Base-by-base conservation (phyloP, 2,888 invertebrate genomes). In the Polydrusus pterygomalis region DNA sequence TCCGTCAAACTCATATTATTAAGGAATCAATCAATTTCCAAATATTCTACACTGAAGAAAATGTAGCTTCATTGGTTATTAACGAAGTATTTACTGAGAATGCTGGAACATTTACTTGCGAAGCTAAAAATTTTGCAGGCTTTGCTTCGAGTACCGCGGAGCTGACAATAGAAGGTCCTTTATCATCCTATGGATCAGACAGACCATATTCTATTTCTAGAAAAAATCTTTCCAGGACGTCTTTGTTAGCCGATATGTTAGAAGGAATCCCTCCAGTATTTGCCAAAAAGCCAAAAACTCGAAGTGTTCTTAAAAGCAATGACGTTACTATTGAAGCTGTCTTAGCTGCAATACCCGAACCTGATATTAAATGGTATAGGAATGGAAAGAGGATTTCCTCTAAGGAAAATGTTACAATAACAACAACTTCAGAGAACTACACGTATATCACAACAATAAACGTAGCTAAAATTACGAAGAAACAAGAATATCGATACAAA, bases 241-340 rank as follows among this genome's bases (percentile, higher is more conserved):
- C 97, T 2, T 96, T 96, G 0, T 87, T 97, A 68, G 96, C 95
- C 20, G 97, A 97, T 86, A 95, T 96, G 78, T 88, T 97, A 49
- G 97, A 97, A 89, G 97, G 97, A 67, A 96, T 97, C 83, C 96
- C 97, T 77, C 98, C 98, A 40, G 97, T 96, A 49, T 97, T 98
- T 88, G 95, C 97, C 17, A 93, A 95, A 80, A 94, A 96, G 84
- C 97, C 97, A 0, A 94, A 95, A 86, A 94, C 96, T 0, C 94
- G 95, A 84, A 95, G 94, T 83, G 95, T 96, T 0, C 93, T 95
- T 80, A 96, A 96, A 88, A 94, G 93, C 58, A 92, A 94, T 1
- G 93, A 95, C 84, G 94, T 97, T 74, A 93, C 94, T 79, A 89
- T 98, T 77, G 95, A 97, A 86, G 96, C 96, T 84, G 92, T 96